Base-by-base conservation (phyloP, 2,797 vertebrate genomes). In the Lacerta agilis region DNA sequence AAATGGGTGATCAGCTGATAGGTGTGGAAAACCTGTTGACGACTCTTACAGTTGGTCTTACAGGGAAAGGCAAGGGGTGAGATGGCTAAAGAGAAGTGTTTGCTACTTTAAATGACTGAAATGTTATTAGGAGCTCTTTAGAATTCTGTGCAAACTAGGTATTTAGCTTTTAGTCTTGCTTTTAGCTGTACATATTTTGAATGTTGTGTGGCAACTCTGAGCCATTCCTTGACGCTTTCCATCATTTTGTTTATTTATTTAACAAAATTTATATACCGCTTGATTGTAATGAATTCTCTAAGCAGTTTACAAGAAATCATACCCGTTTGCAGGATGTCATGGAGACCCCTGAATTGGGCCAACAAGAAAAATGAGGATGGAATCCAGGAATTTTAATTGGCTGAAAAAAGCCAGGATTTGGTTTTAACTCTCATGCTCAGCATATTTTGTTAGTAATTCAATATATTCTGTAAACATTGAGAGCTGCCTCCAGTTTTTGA, bases 371-470 rank as follows among this genome's bases (percentile, higher is more conserved):
- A 27, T 29, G 25, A 9, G 67, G 66, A 55, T 55, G 64, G 8
- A 79, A 71, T 27, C 64, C 20, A 85, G n/a, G 9, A n/a, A 9
- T 49, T 55, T 67, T 79, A 86, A 71, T 55, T 79, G 15, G n/a
- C 8, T 55, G 85, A 27, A 55, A 69, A 2, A 82, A 43, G 64
- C 27, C 15, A 55, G 17, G 18, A 7, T 49, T 55, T 49, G 64
- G 29, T 64, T 25, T 83, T 43, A n/a, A 36, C 20, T 55, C 2
- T 1, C 29, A 72, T 71, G 20, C 33, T 45, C 82, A 45, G 3
- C 66, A 27, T 80, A 71, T 80, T 79, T 86, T 41, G 17, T n/a
- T 73, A 80, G 49, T 33, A 87, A 38, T 61, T 73, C 67, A 72
- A n/a, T 41, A 73, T 87, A 10, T 29, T 41, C 29, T 71, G 79